Evolutionary conservation across 2,797 vertebrate species (phyloP).

Genomic region (Leptodactylus fallax): DNA sequence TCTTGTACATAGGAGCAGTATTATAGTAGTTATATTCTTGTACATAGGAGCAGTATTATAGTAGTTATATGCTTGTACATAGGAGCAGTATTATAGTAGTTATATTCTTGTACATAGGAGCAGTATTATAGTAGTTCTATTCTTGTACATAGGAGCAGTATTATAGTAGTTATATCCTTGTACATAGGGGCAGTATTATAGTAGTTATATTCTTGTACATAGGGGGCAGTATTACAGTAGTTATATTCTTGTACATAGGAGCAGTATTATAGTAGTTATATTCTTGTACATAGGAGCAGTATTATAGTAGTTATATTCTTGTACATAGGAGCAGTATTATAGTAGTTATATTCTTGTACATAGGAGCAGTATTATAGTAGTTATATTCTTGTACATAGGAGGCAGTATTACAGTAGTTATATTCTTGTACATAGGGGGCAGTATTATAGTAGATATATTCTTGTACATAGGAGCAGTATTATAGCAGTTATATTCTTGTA

Average conservation of each 20-base stretch:
- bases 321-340: background rate
- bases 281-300: conserved; percentile 4
- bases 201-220: conserved; percentile 22
- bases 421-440: background rate
- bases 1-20: no score
- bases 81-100: conserved; percentile 1
- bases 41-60: background rate
- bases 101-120: background rate
- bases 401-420: conserved; percentile 5
- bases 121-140: conserved; percentile 7
- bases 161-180: background rate
- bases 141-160: conserved; percentile 7
- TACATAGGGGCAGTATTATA: background rate
- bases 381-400: conserved; percentile 11
- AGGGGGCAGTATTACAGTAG: background rate
- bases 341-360: conserved; percentile 18
- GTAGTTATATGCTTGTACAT: conserved; percentile 18
- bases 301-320: conserved; percentile 1
- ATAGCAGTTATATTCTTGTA: conserved; percentile 10
- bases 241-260: background rate
- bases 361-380: background rate
- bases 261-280: conserved; percentile 13
- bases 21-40: background rate
- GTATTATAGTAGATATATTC: conserved; percentile 6
- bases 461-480: background rate